Conservation (phyloP, 1,140 invertebrate species). For the Brachionus angularis region DNA sequence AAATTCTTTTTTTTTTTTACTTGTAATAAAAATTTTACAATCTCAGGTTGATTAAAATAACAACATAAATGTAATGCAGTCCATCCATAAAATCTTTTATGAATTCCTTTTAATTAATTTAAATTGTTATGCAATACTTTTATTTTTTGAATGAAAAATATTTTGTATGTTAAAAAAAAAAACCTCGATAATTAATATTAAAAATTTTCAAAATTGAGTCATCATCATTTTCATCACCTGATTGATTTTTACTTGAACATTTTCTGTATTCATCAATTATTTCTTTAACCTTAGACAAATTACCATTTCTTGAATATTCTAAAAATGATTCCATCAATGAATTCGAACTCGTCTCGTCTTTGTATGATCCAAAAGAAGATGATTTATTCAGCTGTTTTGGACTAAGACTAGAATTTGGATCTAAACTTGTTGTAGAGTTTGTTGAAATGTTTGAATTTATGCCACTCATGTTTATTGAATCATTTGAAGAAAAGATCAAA, state of each 20-base stretch:
- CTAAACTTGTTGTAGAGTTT: not conserved
- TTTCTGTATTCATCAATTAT: too few relatives aligned
- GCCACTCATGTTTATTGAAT: too few relatives aligned
- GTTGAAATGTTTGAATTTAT: not conserved
- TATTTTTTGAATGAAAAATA: not conserved
- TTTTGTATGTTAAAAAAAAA: not conserved
- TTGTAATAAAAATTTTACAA: constrained; percentile 17
- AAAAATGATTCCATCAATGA: constrained; percentile 2
- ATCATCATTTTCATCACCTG: too few relatives aligned
- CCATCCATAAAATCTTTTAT: constrained; percentile 42
- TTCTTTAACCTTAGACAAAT: constrained; percentile 5
- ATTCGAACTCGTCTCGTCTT: not conserved
- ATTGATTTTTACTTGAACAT: too few relatives aligned
- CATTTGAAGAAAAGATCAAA: too few relatives aligned
- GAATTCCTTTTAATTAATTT: constrained; percentile 13
- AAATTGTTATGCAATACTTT: too few relatives aligned
- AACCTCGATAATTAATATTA: constrained; percentile 25
- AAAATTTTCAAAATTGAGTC: constrained; percentile 27
- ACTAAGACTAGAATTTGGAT: not conserved
- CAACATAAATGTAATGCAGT: constrained; percentile 26
- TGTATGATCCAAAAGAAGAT: not conserved
- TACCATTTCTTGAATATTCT: constrained; percentile 28
- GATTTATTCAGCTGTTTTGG: not conserved
- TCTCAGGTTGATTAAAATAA: constrained; percentile 37
- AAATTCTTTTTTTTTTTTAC: constrained; percentile 10